Conservation (phyloP, 30 jellyfish, hydroid and myxozoan species). For the Cassiopea andromeda region DNA sequence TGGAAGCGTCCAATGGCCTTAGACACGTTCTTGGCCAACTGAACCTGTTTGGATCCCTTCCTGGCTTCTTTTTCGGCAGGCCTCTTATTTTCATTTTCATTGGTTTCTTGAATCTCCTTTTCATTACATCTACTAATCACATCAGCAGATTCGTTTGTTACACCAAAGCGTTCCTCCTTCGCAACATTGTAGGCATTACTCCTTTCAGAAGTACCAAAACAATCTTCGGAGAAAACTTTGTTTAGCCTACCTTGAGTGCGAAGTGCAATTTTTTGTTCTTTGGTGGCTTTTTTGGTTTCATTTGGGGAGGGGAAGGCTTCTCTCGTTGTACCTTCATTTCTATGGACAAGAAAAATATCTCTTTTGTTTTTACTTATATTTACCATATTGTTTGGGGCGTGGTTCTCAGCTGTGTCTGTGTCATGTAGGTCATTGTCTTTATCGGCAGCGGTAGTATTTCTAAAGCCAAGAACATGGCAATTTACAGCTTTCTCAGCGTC, state of each 20-base stretch:
- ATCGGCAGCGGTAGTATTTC: not conserved
- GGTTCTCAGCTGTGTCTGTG: not conserved
- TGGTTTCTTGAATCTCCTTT: not conserved
- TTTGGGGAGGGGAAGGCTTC: not conserved
- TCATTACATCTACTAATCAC: not conserved
- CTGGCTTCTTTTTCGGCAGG: not conserved
- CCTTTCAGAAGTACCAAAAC: not conserved
- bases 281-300: not conserved
- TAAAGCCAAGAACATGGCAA: not conserved
- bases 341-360: not conserved
- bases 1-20: conserved; percentile 13
- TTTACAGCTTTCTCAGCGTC: no score
- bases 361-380: not conserved
- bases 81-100: not conserved
- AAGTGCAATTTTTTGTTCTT: not conserved
- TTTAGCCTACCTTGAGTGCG: not conserved
- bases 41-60: not conserved
- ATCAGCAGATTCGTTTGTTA: not conserved
- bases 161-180: not conserved
- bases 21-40: not conserved
- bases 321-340: not conserved
- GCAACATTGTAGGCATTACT: not conserved
- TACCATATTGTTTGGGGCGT: not conserved
- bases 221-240: no score
- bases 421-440: not conserved